Conservation (phyloP, 1,140 invertebrate species). For the Drosophila persimilis region DNA sequence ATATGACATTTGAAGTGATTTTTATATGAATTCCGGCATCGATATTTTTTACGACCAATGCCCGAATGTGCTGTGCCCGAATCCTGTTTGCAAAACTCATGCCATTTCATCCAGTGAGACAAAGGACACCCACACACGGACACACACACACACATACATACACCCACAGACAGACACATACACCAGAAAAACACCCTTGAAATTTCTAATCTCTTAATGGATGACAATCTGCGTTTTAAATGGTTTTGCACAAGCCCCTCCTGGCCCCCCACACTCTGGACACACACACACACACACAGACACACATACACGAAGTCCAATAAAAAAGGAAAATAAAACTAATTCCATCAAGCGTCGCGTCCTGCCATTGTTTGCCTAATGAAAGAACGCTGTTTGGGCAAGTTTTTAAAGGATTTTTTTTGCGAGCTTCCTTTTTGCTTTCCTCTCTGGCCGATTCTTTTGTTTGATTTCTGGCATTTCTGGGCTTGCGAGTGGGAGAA, state of each 20-base stretch:
- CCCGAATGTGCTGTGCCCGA: slow-evolving; percentile 40
- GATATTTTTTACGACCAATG: slow-evolving; percentile 60
- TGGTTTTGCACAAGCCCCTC: slow-evolving; percentile 63
- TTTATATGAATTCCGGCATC: slow-evolving; percentile 62
- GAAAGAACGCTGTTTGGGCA: slow-evolving; percentile 77
- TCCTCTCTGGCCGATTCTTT: slow-evolving; percentile 29
- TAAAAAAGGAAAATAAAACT: slow-evolving; percentile 68
- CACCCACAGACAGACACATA: slow-evolving; percentile 16
- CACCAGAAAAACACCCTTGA: slow-evolving; percentile 67
- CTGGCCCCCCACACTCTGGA: slow-evolving; percentile 6
- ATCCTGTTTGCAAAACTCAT: slow-evolving; percentile 72
- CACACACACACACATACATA: slow-evolving; percentile 10
- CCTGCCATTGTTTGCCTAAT: slow-evolving; percentile 75
- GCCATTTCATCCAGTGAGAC: slow-evolving; percentile 63
- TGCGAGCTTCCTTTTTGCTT: background rate
- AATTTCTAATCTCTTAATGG: slow-evolving; percentile 81
- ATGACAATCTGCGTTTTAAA: slow-evolving; percentile 81
- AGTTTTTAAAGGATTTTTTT: slow-evolving; percentile 72
- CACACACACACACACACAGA: slow-evolving; percentile 24
- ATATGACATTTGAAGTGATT: slow-evolving; percentile 81
- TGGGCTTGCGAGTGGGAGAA: slow-evolving; percentile 33
- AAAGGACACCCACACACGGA: slow-evolving; percentile 45
- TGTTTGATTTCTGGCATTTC: slow-evolving; percentile 53
- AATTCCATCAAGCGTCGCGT: slow-evolving; percentile 71
- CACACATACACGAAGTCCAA: background rate